These are phyloP conservation scores for Tragelaphus buxtoni DNA, from an alignment of 2,113 vertebrate species.

Conservation along the genomic window DNA sequence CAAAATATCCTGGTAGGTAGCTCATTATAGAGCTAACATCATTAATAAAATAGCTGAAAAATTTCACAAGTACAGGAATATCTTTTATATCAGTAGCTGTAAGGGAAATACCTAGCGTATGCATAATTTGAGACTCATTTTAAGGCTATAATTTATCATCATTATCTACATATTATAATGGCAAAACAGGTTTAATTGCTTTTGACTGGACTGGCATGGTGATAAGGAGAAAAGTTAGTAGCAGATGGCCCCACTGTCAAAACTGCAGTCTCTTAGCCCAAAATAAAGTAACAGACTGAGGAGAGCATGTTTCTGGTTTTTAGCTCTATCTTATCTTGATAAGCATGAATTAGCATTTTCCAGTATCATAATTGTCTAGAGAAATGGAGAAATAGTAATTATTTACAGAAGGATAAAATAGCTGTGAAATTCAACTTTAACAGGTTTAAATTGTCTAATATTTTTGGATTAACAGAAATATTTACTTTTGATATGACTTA, in stretches of 20 bases:
- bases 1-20: constrained; percentile 82
- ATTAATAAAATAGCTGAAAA: constrained; percentile 84
- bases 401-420: constrained; percentile 72
- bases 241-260: constrained; percentile 84
- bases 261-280: constrained; percentile 74
- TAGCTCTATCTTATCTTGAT: constrained; percentile 61
- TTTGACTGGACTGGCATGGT: constrained; percentile 82
- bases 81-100: constrained; percentile 77
- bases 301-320: constrained; percentile 69
- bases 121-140: constrained; percentile 81
- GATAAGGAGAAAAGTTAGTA: constrained; percentile 81
- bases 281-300: constrained; percentile 78
- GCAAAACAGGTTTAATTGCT: constrained; percentile 85
- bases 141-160: constrained; percentile 86
- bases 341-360: constrained; percentile 77
- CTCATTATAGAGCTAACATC: constrained; percentile 84
- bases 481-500: constrained; percentile 51
- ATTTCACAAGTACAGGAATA: constrained; percentile 76
- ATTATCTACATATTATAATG: constrained; percentile 85
- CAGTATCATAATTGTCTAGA: constrained; percentile 74
- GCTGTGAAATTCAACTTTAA: constrained; percentile 56
- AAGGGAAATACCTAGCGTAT: constrained; percentile 81
- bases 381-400: constrained; percentile 73
- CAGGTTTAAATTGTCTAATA: constrained; percentile 55
- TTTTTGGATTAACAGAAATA: constrained; percentile 63